These are phyloP conservation scores for Limnephilus auricula DNA, from an alignment of 2,888 invertebrate species.

Conservation along the genomic window DNA sequence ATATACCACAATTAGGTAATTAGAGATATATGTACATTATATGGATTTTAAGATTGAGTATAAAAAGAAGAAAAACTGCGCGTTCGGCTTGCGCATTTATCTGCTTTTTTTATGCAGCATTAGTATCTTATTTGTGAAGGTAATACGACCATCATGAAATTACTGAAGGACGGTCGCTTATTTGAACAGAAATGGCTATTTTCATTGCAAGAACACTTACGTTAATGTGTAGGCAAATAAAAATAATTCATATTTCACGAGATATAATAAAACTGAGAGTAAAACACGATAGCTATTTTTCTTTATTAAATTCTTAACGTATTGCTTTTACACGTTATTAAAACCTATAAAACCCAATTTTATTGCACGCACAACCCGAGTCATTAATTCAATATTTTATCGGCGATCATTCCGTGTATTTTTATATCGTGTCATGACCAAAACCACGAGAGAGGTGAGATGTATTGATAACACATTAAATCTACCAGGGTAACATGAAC, in stretches of 20 bases:
- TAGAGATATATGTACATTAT: too few species aligned
- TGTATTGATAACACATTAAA: slow-evolving; percentile 43
- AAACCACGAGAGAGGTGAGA: background rate
- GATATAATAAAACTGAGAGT: background rate
- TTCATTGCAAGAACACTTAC: background rate
- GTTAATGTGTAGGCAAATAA: background rate
- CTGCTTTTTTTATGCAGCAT: too few species aligned
- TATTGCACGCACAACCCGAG: slow-evolving; percentile 15
- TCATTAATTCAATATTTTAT: slow-evolving; percentile 35
- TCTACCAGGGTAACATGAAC: slow-evolving; percentile 8
- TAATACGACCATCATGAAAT: background rate
- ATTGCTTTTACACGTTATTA: slow-evolving; percentile 33
- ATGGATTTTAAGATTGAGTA: too few species aligned
- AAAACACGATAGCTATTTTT: background rate
- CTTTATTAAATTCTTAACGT: background rate
- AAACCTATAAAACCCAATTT: slow-evolving; percentile 30
- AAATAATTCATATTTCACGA: background rate
- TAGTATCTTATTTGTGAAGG: too few species aligned
- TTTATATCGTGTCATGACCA: slow-evolving; percentile 34
- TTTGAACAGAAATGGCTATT: background rate
- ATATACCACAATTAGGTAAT: too few species aligned
- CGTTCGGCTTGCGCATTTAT: too few species aligned
- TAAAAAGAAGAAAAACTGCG: too few species aligned
- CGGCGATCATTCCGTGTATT: slow-evolving; percentile 33
- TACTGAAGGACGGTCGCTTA: background rate